phyloP scores from a whole-genome alignment of 1,140 invertebrate genomes.

The Drosophila seguyi region DNA sequence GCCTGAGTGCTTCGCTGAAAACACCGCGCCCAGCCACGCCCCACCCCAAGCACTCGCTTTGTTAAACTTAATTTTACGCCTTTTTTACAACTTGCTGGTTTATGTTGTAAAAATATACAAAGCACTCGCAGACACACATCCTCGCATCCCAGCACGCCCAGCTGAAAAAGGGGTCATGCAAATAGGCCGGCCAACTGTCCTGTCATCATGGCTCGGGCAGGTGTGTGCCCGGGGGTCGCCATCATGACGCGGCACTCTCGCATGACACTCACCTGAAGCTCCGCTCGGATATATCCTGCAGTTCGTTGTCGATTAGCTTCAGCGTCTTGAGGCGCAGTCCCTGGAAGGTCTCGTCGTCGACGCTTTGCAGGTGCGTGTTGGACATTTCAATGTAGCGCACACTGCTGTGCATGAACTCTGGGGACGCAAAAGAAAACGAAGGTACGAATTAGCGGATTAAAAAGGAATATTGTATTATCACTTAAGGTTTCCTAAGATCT shows the following conservation, averaged over 20 bases:
- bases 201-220: constrained; percentile 48
- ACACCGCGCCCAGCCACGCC: background rate
- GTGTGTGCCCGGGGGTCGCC: constrained; percentile 46
- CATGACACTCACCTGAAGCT: constrained; percentile 83
- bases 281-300: constrained; percentile 85
- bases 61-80: constrained; percentile 84
- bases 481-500: background rate
- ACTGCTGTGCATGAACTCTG: constrained; percentile 85
- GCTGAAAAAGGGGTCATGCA: constrained; percentile 57
- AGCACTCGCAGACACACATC: constrained; percentile 46
- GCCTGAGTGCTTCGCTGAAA: constrained; percentile 63
- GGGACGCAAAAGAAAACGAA: constrained; percentile 17
- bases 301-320: constrained; percentile 86
- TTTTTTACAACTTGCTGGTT: constrained; percentile 82
- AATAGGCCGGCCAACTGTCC: constrained; percentile 70
- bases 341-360: constrained; percentile 86
- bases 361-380: constrained; percentile 85
- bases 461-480: background rate
- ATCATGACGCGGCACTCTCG: constrained; percentile 55
- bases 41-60: constrained; percentile 46
- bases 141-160: constrained; percentile 30
- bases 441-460: background rate
- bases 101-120: constrained; percentile 67
- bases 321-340: constrained; percentile 86
- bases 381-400: constrained; percentile 86